Evolutionary conservation across 1,140 invertebrate species (phyloP), one percentile per base, ranked within the genome.

Genomic region (Drosophila suzukii): DNA sequence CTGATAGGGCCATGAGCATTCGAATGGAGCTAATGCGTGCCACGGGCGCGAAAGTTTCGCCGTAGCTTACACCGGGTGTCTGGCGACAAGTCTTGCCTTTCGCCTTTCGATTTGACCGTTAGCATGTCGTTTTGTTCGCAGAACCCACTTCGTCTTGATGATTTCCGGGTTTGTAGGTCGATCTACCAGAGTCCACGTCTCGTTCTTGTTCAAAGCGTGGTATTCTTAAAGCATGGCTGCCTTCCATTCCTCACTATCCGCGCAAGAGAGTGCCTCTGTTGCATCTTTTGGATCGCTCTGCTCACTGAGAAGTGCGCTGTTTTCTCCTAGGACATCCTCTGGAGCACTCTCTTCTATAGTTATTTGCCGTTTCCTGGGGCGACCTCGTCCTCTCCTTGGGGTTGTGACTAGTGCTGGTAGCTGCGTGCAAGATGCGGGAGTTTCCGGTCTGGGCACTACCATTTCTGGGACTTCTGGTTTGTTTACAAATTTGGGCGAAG

Each of bases 101-200:
- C 30, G 54, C 24, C 39, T 43, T 56, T 56, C 24, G 10, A 32
- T 56, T 15, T 17, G 30, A 32, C 30, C 30, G 30, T n/a, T n/a
- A n/a, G n/a, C n/a, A n/a, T 32, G 30, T 32, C 30, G 30, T 32
- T 32, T 32, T 32, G 30, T 32, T 7, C 30, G 30, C 30, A 32
- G 6, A 6, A 32, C 6, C 30, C 24, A 54, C 15, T 43, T 56
- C 3, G 39, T 43, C n/a, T 56, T 30, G 36, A 43, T 57, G 24
- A 57, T 39, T 30, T 44, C 24, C 13, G 39, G 39, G 24, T 56
- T 32, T 7, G 15, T 6, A 17, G 54, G 39, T 43, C 39, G 54
- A 27, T 43, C 54, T 30, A 44, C 13, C 11, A 56, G n/a, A n/a
- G 38, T 43, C 39, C 39, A 56, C 10, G 39, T 43, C n/a, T 32